Percentiles rank a stretch among this genome's conserved stretches.
phyloP scores from a whole-genome alignment of 2,797 vertebrate species.

The Argentina silus region DNA sequence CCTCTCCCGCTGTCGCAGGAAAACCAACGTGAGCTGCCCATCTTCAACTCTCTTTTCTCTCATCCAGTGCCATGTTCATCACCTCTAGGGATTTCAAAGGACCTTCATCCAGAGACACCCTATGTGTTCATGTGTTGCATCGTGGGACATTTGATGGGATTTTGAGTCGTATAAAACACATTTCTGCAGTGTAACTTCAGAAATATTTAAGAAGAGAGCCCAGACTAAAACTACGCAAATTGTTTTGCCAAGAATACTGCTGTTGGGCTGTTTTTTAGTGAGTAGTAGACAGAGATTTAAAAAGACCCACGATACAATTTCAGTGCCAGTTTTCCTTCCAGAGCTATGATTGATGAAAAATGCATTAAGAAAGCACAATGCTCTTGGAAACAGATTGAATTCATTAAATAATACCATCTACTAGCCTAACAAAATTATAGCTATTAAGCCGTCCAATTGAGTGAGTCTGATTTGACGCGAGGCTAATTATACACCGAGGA shows the following conservation, averaged over 20 bases:
- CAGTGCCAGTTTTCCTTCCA: slow-evolving; percentile 26
- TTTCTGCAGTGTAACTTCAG: too few relatives aligned
- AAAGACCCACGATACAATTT: slow-evolving; percentile 28
- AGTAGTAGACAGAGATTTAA: slow-evolving; percentile 16
- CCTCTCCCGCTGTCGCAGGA: slow-evolving; percentile 94
- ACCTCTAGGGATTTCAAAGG: slow-evolving; percentile 7
- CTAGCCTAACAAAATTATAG: slow-evolving; percentile 30
- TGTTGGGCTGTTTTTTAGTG: slow-evolving; percentile 14
- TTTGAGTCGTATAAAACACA: background rate
- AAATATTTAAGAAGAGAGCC: too few relatives aligned
- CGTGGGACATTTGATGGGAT: slow-evolving; percentile 7
- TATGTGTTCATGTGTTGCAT: slow-evolving; percentile 7
- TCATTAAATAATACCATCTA: slow-evolving; percentile 27
- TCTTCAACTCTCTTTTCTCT: slow-evolving; percentile 1
- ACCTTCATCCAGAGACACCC: slow-evolving; percentile 1
- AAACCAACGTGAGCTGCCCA: slow-evolving; percentile 90
- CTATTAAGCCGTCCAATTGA: slow-evolving; percentile 16
- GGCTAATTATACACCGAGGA: background rate
- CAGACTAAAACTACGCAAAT: too few relatives aligned
- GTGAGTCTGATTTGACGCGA: slow-evolving; percentile 14
- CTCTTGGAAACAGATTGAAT: slow-evolving; percentile 21
- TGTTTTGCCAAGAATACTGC: background rate
- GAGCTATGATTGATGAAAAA: slow-evolving; percentile 28
- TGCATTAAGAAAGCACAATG: slow-evolving; percentile 17
- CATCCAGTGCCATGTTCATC: slow-evolving; percentile 17